Conservation (phyloP, 2,797 vertebrate genomes). For the Chiroxiphia lanceolata region DNA sequence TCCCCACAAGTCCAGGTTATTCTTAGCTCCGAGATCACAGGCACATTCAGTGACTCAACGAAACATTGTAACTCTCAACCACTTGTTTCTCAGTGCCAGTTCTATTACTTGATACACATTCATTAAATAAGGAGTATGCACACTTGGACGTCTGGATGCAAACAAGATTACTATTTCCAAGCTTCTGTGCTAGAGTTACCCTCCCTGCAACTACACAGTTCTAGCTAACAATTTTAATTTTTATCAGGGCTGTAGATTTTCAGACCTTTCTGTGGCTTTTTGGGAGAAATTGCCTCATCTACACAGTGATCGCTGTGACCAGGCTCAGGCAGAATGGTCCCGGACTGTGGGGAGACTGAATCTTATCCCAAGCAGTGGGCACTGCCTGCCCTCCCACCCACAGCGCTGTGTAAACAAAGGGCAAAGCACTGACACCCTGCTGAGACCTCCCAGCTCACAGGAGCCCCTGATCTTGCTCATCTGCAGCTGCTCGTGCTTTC, state of each 20-base stretch:
- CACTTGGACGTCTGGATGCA: background rate
- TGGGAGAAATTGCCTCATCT: background rate
- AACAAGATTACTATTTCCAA: background rate
- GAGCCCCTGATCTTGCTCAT: background rate
- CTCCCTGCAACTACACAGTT: background rate
- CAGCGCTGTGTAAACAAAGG: background rate
- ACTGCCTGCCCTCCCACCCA: background rate
- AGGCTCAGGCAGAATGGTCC: background rate
- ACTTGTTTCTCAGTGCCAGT: background rate
- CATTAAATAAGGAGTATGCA: background rate
- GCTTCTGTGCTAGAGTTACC: background rate
- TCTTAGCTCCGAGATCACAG: slow-evolving; percentile 16
- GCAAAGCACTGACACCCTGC: background rate
- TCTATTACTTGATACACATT: background rate
- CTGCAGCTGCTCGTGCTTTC: background rate
- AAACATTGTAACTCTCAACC: background rate
- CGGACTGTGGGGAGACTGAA: background rate
- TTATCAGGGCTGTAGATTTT: background rate
- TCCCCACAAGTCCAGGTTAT: background rate
- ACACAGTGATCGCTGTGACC: accelerated
- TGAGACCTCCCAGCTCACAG: background rate
- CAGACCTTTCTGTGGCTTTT: background rate
- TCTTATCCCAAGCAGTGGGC: background rate
- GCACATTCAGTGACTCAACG: background rate
- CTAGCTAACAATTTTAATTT: background rate